Percentiles rank a stretch among this genome's conserved stretches.
phyloP scores from a whole-genome alignment of 1,140 invertebrate species.

The roundworm (Caenorhabditis elegans) region WBcel235 BX284603.4:8706001-8706500 shows the following conservation, averaged over 20 bases:
- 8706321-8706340: not conserved
- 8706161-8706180: not conserved
- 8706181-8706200: not conserved
- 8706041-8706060: not conserved
- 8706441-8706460: not conserved
- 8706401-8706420: too few species aligned
- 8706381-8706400: too few species aligned
- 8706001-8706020: not conserved
- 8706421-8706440: too few species aligned
- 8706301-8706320: not conserved
- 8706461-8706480: conserved; percentile 4
- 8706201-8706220: not conserved
- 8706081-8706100: not conserved
- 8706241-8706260: not conserved
- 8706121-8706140: too few species aligned
- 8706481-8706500: not conserved
- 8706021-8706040: not conserved
- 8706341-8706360: not conserved
- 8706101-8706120: not conserved
- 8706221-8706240: not conserved
- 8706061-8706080: not conserved
- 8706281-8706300: not conserved
- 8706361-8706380: not conserved
- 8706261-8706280: not conserved
- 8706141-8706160: not conserved